These are phyloP conservation scores for Ichneumoninae sp. DNA, from an alignment of 2,888 invertebrate species.

Conservation along the genomic window DNA sequence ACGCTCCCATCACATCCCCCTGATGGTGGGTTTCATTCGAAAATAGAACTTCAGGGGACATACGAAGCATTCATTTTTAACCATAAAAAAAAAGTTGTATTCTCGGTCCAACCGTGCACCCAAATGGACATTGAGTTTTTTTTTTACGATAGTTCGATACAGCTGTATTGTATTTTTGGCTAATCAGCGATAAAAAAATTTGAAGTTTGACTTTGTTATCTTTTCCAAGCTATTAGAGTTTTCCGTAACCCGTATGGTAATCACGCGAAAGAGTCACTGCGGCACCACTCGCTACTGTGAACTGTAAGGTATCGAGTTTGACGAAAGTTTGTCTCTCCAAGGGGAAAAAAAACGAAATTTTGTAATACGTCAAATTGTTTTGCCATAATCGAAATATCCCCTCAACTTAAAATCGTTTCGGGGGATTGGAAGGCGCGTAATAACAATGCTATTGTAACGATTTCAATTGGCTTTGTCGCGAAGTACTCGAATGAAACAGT, in stretches of 20 bases:
- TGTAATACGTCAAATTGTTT: not conserved
- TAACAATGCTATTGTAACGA: constrained; percentile 9
- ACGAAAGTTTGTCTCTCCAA: not conserved
- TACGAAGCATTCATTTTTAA: constrained; percentile 78
- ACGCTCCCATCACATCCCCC: constrained; percentile 70
- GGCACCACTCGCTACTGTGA: not conserved
- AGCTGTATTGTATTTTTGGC: not conserved
- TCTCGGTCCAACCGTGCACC: constrained; percentile 15
- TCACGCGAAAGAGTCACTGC: no score
- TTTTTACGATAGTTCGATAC: not conserved
- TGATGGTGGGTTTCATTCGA: constrained; percentile 80
- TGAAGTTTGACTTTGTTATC: not conserved
- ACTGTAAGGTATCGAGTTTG: not conserved
- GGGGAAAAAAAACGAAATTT: not conserved
- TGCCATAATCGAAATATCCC: not conserved
- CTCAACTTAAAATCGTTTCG: not conserved
- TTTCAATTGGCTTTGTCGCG: constrained; percentile 34
- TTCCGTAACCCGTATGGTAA: no score
- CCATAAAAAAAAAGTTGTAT: constrained; percentile 77
- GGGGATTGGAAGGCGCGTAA: not conserved
- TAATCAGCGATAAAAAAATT: not conserved
- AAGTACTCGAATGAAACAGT: not conserved
- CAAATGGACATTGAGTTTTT: not conserved
- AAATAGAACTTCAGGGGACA: constrained; percentile 81
- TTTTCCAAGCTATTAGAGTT: not conserved